Conservation (phyloP, 2,113 vertebrate species). For the Chelonoidis abingdonii region DNA sequence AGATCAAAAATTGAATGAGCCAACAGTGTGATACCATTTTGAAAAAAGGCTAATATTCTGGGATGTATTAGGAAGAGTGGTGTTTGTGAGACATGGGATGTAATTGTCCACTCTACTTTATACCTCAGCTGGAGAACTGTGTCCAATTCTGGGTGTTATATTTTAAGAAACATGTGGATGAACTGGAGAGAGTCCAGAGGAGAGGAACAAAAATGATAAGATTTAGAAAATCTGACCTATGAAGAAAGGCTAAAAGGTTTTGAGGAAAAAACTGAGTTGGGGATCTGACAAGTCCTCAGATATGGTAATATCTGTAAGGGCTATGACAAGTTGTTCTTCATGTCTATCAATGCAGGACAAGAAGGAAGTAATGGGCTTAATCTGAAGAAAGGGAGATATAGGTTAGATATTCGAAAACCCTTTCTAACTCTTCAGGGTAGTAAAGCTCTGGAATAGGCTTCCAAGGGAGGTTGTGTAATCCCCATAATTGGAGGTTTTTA, state of each 20-base stretch:
- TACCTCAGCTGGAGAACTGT: not conserved
- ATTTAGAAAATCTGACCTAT: not conserved
- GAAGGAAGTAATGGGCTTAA: not conserved
- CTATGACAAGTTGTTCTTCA: not conserved
- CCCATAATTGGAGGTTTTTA: not conserved
- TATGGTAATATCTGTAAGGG: not conserved
- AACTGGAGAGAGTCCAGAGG: not conserved
- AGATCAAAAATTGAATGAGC: not conserved
- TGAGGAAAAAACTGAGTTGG: not conserved
- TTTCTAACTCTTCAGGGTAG: not conserved
- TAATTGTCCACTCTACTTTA: not conserved
- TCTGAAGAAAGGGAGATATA: not conserved
- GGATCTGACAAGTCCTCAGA: not conserved
- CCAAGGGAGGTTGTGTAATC: not conserved
- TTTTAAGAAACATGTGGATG: not conserved
- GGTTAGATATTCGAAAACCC: not conserved
- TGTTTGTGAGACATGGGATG: not conserved
- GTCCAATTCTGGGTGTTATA: not conserved
- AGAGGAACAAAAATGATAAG: not conserved
- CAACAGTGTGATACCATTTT: not conserved
- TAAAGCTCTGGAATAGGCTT: not conserved
- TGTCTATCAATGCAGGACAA: not conserved
- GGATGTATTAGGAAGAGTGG: not conserved
- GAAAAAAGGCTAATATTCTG: not conserved
- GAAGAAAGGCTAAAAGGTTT: not conserved